A percentile compares a stretch with the other conserved stretches of the same genome.
These are phyloP conservation scores for Caranx ignobilis DNA, from an alignment of 2,113 vertebrate species.

Conservation along the genomic window DNA sequence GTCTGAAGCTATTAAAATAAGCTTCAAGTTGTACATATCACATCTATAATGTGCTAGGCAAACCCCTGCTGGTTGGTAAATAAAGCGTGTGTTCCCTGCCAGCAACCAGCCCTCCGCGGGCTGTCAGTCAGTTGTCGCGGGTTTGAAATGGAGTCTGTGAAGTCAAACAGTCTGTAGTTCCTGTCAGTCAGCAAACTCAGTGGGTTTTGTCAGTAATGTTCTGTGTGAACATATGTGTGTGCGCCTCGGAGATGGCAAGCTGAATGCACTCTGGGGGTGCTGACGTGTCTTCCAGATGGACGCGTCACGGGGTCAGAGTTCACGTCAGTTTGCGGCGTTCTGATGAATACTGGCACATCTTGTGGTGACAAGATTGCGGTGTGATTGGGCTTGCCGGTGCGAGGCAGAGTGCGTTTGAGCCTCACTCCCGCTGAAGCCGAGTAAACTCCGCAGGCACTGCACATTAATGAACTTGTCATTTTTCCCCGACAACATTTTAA, in stretches of 20 bases:
- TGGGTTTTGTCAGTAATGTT: slow-evolving; percentile 34
- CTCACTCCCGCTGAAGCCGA: slow-evolving; percentile 32
- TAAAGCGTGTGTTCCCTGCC: slow-evolving; percentile 72
- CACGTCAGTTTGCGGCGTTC: slow-evolving; percentile 62
- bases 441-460: slow-evolving; percentile 54
- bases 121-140: slow-evolving; percentile 75
- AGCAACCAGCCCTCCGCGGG: slow-evolving; percentile 55
- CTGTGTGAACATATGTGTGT: neutral
- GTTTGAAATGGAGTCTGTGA: slow-evolving; percentile 68
- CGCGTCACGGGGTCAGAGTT: slow-evolving; percentile 76
- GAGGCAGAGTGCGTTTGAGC: slow-evolving; percentile 43
- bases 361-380: slow-evolving; percentile 59
- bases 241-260: slow-evolving; percentile 26
- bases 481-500: slow-evolving; percentile 57
- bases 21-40: slow-evolving; percentile 45
- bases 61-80: slow-evolving; percentile 73
- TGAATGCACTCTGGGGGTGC: slow-evolving; percentile 53
- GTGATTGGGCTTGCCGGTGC: slow-evolving; percentile 51
- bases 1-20: slow-evolving; percentile 42
- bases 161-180: slow-evolving; percentile 66
- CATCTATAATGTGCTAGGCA: slow-evolving; percentile 36
- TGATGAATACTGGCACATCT: slow-evolving; percentile 72
- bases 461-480: slow-evolving; percentile 76
- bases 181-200: slow-evolving; percentile 74
- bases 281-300: slow-evolving; percentile 66